Evolutionary conservation across 1,140 invertebrate genomes (phyloP), one percentile per base, ranked within the genome.

Genomic region (Caenorhabditis inopinata): DNA sequence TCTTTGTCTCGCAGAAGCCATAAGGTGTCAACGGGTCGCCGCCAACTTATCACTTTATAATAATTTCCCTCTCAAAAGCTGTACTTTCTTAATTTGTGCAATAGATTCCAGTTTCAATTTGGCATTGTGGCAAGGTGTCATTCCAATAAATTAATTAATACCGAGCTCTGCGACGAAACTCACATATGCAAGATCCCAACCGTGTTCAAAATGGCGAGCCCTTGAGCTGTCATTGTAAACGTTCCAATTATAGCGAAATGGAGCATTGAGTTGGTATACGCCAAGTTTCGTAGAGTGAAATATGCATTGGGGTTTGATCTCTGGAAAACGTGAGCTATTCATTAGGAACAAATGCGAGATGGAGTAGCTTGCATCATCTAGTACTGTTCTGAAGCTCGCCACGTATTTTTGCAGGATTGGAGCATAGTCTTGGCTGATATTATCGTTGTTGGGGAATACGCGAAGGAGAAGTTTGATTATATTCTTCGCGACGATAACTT

Each of bases 1-100:
- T 88, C 83, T 87, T 88, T 75, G 84, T 88, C 25, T 79, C 79
- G 27, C 86, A 87, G 82, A 74, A 84, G 62, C 86, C 86, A 38
- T 87, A 81, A 79, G 27, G n/a, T 45, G 27, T 27, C 48, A 48
- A 51, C 9, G 7, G 35, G 27, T 12, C 6, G 11, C 3, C 32
- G 7, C 11, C n/a, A n/a, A n/a, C 21, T 25, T 25, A 6, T 32
- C 46, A 74, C 38, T 46, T 53, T 16, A 77, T 45, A 12, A 42
- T 18, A 18, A 79, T 14, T 42, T 48, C 11, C 21, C 32, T 51
- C 25, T 74, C 16, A n/a, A 16, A 4, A 21, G 27, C 46, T 48
- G n/a, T n/a, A n/a, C n/a, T 78, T 32, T 38, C 46, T 32, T 38
- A 73, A 74, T 80, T 45, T 32, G 27, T 78, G 51, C 58, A 78